Conservation (phyloP, 2,113 vertebrate species). For the Cebus imitator region DNA sequence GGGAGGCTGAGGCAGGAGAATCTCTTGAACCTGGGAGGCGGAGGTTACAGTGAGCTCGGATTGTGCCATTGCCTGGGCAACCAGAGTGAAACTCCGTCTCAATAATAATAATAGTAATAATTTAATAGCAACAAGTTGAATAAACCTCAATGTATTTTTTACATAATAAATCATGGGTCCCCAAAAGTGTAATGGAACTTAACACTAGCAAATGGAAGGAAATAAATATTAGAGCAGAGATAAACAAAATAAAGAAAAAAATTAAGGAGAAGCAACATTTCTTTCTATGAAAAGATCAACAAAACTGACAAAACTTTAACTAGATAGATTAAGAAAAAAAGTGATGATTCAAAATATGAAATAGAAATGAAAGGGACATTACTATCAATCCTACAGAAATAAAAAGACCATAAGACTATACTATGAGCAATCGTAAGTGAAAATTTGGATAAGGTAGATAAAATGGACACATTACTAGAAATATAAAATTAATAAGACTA, state of each 20-base stretch:
- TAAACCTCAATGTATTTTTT: background rate
- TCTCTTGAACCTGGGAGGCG: too few relatives aligned
- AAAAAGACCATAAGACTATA: background rate
- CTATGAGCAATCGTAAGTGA: background rate
- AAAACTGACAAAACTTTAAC: background rate
- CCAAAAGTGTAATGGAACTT: background rate
- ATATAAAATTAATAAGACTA: background rate
- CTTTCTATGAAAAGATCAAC: background rate
- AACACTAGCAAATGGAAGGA: background rate
- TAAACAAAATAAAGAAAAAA: background rate
- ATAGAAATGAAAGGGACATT: background rate
- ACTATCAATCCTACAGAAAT: background rate
- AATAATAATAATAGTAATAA: background rate
- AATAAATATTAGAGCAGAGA: background rate
- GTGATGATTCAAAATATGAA: background rate
- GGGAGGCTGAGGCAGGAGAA: too few relatives aligned
- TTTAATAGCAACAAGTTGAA: background rate
- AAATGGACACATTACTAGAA: background rate
- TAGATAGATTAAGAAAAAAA: background rate
- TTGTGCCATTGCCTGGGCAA: too few relatives aligned
- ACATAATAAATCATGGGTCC: background rate
- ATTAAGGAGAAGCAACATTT: too few relatives aligned
- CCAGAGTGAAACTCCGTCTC: too few relatives aligned
- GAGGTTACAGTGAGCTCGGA: too few relatives aligned
- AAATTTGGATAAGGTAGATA: background rate